Base-by-base conservation (phyloP, 2,888 invertebrate genomes). In the Eupeodes latifasciatus region DNA sequence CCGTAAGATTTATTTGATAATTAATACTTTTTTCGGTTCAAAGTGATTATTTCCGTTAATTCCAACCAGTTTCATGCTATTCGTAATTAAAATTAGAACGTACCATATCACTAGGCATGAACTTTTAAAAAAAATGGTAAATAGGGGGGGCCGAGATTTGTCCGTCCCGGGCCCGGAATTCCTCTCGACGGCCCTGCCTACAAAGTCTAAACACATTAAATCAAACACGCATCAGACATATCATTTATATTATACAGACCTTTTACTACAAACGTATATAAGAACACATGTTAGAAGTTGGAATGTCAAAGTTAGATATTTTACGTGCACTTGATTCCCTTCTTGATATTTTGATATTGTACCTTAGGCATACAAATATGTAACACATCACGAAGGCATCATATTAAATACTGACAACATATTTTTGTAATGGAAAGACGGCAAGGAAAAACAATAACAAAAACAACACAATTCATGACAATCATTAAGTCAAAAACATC, bases 201-300 rank as follows among this genome's bases (percentile, higher is more conserved):
- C n/a, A 44, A 64, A 4, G 64, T 49, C 64, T 66, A 14, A 47
- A 16, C 3, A 40, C 7, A 36, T 16, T 53, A 7, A 53, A 69
- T 53, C 16, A 53, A 69, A 16, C 69, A 69, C 69, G 69, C 69
- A 53, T 36, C 53, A 69, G 53, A 69, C 53, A 34, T 36, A 5
- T 1, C 6, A 19, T n/a, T 27, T 27, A 55, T 59, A n/a, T 27
- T 59, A n/a, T 27, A 27, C 27, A 27, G 27, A 2, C 2, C 27
- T 27, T 27, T 2, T 40, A 5, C 9, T 40, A 40, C 36, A 9
- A 5, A 40, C 9, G 6, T 40, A 40, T 9, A 5, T 40, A 40
- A 40, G 40, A 40, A 16, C 62, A 62, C 44, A 40, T 62, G 40
- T 62, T 40, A 3, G 9, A 40, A 40, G 40, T 40, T 11, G 40